Evolutionary conservation across 2,888 invertebrate species (phyloP), one percentile per base, ranked within the genome.

Genomic region (Ectobius pallidus): DNA sequence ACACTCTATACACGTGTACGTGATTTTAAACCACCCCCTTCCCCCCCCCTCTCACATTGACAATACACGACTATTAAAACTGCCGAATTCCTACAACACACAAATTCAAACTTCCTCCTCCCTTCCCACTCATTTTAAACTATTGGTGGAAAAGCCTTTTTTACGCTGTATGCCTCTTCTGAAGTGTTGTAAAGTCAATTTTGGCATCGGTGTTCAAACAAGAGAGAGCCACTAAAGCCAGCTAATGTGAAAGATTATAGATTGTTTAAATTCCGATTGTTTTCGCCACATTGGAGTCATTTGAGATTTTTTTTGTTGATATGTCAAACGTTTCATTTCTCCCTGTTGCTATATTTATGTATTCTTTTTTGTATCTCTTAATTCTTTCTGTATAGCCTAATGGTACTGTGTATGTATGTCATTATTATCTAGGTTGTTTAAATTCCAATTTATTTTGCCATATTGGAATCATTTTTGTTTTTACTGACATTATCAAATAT

Each of bases 11-110:
- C 65, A 65, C 65, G 65, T 65, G 65, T 65, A 46, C 18, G 46
- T 46, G 27, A 65, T 44, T 65, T 39, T 16, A 32, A 14, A 44
- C 27, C 46, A 20, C 9, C 34, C 16, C 39, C 62, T 18, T n/a
- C 65, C 6, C 44, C 25, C 16, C 22, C 18, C 20, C 65, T 44
- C 22, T 44, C 27, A 27, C 27, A 34, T 46, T 65, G n/a, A 65
- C 65, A 65, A 65, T 65, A 65, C 65, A 46, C 65, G 65, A 39
- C 65, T 65, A 65, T 65, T 65, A 65, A 65, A 46, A 65, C 25
- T 46, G n/a, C 44, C 65, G 18, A 18, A 65, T 30, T 65, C 30
- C 65, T 42, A 42, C 44, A 27, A 25, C 65, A n/a, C n/a, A 27
- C 46, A 42, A 65, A 65, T 46, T 44, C 46, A 65, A 22, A 46